Evolutionary conservation across 2,888 invertebrate species (phyloP).

Genomic region (Drosophila melanosoma): DNA sequence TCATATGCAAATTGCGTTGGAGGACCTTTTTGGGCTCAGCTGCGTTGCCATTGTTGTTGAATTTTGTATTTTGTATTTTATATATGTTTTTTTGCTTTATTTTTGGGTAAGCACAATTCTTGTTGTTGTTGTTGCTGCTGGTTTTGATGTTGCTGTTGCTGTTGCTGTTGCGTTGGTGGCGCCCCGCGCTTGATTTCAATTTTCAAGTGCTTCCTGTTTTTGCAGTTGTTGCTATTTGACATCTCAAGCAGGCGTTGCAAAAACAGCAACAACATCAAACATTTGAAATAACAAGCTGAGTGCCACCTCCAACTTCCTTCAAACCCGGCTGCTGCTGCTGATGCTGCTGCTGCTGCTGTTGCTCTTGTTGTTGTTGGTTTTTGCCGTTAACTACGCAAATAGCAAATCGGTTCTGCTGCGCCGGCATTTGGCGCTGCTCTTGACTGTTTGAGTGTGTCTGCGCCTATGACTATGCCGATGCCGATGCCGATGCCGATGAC

Average conservation of each 20-base stretch:
- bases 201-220: constrained; percentile 75
- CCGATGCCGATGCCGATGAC: neutral
- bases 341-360: neutral
- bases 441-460: constrained; percentile 44
- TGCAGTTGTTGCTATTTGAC: constrained; percentile 66
- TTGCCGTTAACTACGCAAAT: constrained; percentile 57
- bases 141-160: constrained; percentile 31
- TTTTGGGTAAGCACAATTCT: constrained; percentile 34
- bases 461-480: constrained; percentile 2
- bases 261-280: constrained; percentile 48
- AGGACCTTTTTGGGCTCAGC: constrained; percentile 70
- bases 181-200: constrained; percentile 75
- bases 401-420: constrained; percentile 70
- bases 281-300: constrained; percentile 72
- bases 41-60: constrained; percentile 47
- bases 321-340: neutral
- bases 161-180: constrained; percentile 61
- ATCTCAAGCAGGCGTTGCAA: constrained; percentile 74
- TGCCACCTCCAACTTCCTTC: constrained; percentile 27
- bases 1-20: constrained; percentile 76
- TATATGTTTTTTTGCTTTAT: constrained; percentile 8
- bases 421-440: constrained; percentile 56
- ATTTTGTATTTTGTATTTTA: constrained; percentile 17
- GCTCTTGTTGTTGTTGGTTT: constrained; percentile 11
- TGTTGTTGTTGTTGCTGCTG: constrained; percentile 35